A percentile compares a stretch with the other conserved stretches of the same genome.
phyloP scores from a whole-genome alignment of 2,888 invertebrate species.

The Acholoe squamosa region DNA sequence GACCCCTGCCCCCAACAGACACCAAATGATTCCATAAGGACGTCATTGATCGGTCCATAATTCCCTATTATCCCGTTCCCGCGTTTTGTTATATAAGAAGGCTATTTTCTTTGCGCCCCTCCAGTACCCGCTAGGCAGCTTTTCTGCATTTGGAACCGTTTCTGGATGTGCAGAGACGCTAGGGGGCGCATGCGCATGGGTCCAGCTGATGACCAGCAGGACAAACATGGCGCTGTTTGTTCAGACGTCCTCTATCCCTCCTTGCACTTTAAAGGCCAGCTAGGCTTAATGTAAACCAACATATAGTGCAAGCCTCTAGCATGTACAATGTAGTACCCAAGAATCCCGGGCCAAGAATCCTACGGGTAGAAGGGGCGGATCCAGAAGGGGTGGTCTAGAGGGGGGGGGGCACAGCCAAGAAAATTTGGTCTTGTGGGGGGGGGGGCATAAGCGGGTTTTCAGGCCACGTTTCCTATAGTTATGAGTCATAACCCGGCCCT shows the following conservation, averaged over 20 bases:
- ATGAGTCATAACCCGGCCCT: no score
- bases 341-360: no score
- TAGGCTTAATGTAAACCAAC: conserved; percentile 30
- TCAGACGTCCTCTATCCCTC: conserved; percentile 3
- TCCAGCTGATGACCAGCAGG: conserved; percentile 55
- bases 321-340: neutral
- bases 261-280: conserved; percentile 20
- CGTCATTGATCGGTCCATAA: neutral
- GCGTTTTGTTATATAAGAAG: conserved; percentile 23
- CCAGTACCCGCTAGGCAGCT: neutral
- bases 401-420: no score
- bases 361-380: no score
- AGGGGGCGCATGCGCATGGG: conserved; percentile 27
- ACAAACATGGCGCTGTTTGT: conserved; percentile 52
- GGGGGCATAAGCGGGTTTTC: no score
- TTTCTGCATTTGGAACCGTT: conserved; percentile 34
- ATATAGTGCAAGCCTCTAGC: neutral
- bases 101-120: neutral
- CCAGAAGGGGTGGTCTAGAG: no score
- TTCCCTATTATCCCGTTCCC: neutral
- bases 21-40: neutral
- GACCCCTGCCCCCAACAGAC: no score
- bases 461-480: no score
- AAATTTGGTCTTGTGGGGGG: no score
- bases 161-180: neutral